A percentile compares a stretch with the other conserved stretches of the same genome.
Evolutionary conservation across 2,113 vertebrate species (phyloP).

Genomic region (Sorex araneus): DNA sequence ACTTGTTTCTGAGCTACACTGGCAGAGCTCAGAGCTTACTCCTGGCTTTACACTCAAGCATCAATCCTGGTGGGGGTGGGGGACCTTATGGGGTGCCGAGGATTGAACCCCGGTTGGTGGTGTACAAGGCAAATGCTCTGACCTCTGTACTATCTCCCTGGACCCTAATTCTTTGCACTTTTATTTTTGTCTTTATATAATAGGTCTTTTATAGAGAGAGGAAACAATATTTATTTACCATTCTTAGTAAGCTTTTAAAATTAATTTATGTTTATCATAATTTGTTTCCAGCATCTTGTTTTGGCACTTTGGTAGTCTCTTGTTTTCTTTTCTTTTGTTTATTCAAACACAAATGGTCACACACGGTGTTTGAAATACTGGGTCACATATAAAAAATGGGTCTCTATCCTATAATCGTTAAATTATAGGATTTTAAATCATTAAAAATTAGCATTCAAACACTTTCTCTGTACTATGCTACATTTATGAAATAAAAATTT

Average conservation of each 20-base stretch:
- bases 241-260: slow-evolving; percentile 26
- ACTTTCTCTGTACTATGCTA: slow-evolving; percentile 14
- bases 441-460: background rate
- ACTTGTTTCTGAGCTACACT: too few relatives aligned
- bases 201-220: slow-evolving; percentile 1
- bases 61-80: too few relatives aligned
- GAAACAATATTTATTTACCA: background rate
- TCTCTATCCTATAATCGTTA: background rate
- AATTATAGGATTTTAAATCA: background rate
- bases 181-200: background rate
- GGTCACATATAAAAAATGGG: background rate
- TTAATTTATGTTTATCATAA: slow-evolving; percentile 24
- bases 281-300: slow-evolving; percentile 28
- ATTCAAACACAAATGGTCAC: background rate
- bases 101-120: too few relatives aligned
- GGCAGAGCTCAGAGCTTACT: too few relatives aligned
- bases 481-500: background rate
- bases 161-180: background rate
- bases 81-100: too few relatives aligned
- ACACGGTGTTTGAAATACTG: background rate
- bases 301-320: background rate
- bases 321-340: slow-evolving; percentile 31
- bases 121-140: too few relatives aligned
- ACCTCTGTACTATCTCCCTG: too few relatives aligned
- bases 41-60: too few relatives aligned